phyloP scores from a whole-genome alignment of 2,113 vertebrate species.

The Xiphias gladius region DNA sequence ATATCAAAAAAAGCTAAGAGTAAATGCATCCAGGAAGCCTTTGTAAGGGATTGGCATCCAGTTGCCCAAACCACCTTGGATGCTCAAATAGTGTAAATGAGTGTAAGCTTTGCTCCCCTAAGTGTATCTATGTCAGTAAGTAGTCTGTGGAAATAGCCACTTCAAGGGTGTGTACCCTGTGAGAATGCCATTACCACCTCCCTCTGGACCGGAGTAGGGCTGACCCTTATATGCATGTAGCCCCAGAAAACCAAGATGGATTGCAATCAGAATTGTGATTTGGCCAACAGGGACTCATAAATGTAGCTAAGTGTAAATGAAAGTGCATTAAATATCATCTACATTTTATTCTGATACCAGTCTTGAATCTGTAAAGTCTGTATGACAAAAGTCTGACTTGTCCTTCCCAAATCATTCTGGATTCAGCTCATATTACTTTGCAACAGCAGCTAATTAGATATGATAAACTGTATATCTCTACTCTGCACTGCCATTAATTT shows the following conservation, averaged over 20 bases:
- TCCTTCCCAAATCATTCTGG: background rate
- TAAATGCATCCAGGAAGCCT: background rate
- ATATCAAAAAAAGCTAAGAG: background rate
- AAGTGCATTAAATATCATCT: no score
- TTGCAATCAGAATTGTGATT: no score
- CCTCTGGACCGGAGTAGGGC: no score
- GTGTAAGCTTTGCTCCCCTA: background rate
- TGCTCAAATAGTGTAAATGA: background rate
- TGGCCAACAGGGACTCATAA: no score
- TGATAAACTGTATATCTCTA: background rate
- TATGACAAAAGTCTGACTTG: slow-evolving; percentile 1
- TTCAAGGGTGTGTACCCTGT: background rate
- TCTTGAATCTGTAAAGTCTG: no score
- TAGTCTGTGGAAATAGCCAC: background rate
- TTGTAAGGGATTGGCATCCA: background rate
- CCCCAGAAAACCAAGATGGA: no score
- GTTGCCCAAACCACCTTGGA: background rate
- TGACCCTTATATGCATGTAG: background rate
- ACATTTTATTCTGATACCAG: background rate
- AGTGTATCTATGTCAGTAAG: background rate
- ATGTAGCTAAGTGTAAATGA: no score
- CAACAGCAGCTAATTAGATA: background rate
- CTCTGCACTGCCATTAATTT: background rate
- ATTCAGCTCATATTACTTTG: no score
- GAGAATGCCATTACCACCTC: no score